Evolutionary conservation across 2,888 invertebrate genomes (phyloP).

Genomic region (Drosophila villosipedis): DNA sequence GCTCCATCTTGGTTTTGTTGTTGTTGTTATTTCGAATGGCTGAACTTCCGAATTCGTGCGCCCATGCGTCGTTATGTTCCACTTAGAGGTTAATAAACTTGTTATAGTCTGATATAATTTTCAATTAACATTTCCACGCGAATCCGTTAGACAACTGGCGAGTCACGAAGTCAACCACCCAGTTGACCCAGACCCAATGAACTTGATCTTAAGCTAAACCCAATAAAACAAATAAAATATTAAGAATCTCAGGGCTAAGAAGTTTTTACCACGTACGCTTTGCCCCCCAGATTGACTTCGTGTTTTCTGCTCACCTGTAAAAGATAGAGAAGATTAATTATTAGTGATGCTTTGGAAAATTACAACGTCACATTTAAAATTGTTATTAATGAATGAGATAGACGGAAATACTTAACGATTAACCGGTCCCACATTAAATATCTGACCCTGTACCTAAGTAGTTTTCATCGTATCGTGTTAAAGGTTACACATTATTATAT

Average conservation of each 20-base stretch:
- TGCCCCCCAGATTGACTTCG: background rate
- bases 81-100: slow-evolving; percentile 79
- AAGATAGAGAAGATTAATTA: slow-evolving; percentile 10
- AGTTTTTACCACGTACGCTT: slow-evolving; percentile 36
- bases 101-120: slow-evolving; percentile 55
- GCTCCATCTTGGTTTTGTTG: slow-evolving; percentile 17
- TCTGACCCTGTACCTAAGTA: slow-evolving; percentile 33
- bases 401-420: slow-evolving; percentile 24
- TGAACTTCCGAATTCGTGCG: slow-evolving; percentile 36
- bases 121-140: slow-evolving; percentile 59
- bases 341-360: slow-evolving; percentile 20
- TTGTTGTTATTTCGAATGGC: background rate
- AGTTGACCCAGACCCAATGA: slow-evolving; percentile 76
- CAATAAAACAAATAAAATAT: background rate
- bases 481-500: slow-evolving; percentile 9
- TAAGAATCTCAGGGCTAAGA: slow-evolving; percentile 63
- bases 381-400: slow-evolving; percentile 25
- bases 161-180: slow-evolving; percentile 32
- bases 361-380: slow-evolving; percentile 38
- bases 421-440: slow-evolving; percentile 24
- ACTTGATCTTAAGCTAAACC: slow-evolving; percentile 61
- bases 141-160: slow-evolving; percentile 51
- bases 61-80: slow-evolving; percentile 52
- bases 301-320: slow-evolving; percentile 44
- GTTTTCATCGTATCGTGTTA: slow-evolving; percentile 1